Percentiles rank a stretch among this genome's conserved stretches.
Conservation (phyloP, 2,888 invertebrate species). For the Heterodera filipjevi region DNA sequence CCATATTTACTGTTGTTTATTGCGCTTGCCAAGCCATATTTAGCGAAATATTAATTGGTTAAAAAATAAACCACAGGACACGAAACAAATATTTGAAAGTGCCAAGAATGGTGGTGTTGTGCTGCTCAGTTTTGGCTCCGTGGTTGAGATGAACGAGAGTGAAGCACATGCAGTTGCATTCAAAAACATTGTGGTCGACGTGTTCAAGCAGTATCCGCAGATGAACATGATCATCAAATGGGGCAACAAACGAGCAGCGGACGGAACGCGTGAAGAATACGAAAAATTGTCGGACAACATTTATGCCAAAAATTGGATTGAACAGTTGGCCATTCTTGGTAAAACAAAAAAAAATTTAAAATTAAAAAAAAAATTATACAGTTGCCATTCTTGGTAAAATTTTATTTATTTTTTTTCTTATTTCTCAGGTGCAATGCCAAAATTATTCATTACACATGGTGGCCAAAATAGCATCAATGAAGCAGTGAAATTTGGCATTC, state of each 20-base stretch:
- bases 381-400: neutral
- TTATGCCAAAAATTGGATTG: neutral
- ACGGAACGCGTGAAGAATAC: neutral
- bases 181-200: neutral
- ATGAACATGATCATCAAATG: conserved; percentile 6
- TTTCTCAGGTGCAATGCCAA: neutral
- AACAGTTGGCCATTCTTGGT: neutral
- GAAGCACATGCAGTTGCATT: neutral
- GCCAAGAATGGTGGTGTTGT: neutral
- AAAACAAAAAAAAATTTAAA: neutral
- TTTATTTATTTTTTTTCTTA: neutral
- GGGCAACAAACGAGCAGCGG: neutral
- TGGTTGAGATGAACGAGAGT: neutral
- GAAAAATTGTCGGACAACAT: neutral
- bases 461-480: conserved; percentile 5
- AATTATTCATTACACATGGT: neutral
- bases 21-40: too few species aligned
- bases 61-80: neutral
- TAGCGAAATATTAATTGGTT: too few species aligned
- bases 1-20: too few species aligned
- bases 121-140: neutral
- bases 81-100: neutral
- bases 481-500: neutral
- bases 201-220: neutral
- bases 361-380: neutral